Evolutionary conservation across 2,888 invertebrate species (phyloP), one percentile per base, ranked within the genome.

Genomic region (Automeris io): DNA sequence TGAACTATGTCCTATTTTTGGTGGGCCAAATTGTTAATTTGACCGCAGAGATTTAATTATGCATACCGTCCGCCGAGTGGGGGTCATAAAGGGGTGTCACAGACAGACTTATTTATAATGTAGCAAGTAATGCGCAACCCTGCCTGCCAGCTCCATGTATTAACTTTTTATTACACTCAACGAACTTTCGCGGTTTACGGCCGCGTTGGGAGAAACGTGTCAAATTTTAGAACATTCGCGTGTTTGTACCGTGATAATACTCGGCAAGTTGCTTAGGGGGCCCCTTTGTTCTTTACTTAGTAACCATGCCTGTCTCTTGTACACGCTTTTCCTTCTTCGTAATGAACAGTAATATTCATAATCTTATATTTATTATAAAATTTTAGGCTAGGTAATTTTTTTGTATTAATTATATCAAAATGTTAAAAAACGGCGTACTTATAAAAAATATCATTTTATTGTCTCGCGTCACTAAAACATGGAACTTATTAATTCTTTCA

Each of bases 41-140:
- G 80, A 79, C 82, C 82, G 77, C 79, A 66, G 70, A 79, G 79
- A 85, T 83, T 85, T 83, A 85, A 86, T 86, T 86, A 86, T 85
- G 83, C 81, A 86, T 82, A 73, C 80, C 71, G 70, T 67, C 70
- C 69, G 66, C 61, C 56, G 70, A 67, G 74, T 64, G 70, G 72
- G 70, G 73, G 70, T 65, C 73, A 73, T 77, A 78, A 80, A 78
- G 69, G 78, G 72, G 73, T 79, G 80, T 80, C 81, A 77, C 79
- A 60, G 68, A 51, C 80, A 73, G 71, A 66, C 74, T 82, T 82
- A 81, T 83, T 82, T 82, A 82, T 83, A 82, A 83, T 83, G 78
- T 83, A 82, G 71, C 78, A 70, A 76, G 78, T 74, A 78, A 81
- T 75, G 78, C 77, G 75, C 77, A 74, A 76, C 76, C 75, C 74